Evolutionary conservation across 2,888 invertebrate species (phyloP).

Genomic region (Nomada fucata): DNA sequence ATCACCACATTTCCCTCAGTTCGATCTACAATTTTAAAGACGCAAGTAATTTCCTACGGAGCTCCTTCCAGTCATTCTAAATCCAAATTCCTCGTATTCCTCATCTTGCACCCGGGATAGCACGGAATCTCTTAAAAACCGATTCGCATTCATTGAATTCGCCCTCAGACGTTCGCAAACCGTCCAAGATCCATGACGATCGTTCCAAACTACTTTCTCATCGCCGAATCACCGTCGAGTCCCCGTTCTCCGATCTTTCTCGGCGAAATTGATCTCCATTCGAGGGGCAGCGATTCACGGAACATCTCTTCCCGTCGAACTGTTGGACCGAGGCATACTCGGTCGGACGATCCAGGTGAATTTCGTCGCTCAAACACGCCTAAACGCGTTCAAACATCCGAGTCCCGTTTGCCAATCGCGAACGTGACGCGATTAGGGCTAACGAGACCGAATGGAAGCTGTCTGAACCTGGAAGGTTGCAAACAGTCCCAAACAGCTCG

Average conservation of each 20-base stretch:
- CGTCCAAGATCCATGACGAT: neutral
- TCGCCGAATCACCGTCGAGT: neutral
- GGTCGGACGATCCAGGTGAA: neutral
- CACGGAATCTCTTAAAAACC: neutral
- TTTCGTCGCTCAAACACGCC: neutral
- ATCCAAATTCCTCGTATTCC: neutral
- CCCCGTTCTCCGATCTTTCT: neutral
- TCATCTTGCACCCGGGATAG: neutral
- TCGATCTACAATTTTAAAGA: no score
- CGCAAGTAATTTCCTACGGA: neutral
- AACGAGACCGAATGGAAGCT: constrained; percentile 34
- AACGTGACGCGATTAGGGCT: constrained; percentile 44
- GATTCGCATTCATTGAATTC: neutral
- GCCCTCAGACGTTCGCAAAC: neutral
- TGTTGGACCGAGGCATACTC: neutral
- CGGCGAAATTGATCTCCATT: constrained; percentile 2
- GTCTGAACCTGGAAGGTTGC: constrained; percentile 40
- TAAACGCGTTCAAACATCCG: constrained; percentile 22
- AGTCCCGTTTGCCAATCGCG: neutral
- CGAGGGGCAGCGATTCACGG: neutral
- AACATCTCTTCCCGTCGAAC: neutral
- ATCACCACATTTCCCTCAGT: no score
- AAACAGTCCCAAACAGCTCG: constrained; percentile 43
- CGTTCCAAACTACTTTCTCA: neutral
- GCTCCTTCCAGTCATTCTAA: neutral